phyloP scores from a whole-genome alignment of 2,797 vertebrate genomes.

The Oreochromis grahami region DNA sequence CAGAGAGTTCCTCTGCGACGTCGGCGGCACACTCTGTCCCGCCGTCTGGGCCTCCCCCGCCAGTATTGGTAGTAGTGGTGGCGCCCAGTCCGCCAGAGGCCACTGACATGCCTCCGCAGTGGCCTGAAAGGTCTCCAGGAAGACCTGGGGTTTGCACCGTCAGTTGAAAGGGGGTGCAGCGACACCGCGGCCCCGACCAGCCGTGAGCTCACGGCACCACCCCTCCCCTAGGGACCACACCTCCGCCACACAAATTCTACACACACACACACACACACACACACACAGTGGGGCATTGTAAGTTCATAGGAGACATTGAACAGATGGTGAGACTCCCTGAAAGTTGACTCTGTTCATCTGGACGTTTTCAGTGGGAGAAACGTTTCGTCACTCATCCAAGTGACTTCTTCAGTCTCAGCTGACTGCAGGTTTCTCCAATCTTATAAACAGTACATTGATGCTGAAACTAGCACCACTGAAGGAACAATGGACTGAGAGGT shows the following conservation, averaged over 20 bases:
- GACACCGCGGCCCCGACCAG: fast-evolving
- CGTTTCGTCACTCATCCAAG: fast-evolving
- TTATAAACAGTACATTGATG: too few relatives aligned
- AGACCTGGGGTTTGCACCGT: neutral
- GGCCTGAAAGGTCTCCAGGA: neutral
- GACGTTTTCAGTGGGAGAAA: neutral
- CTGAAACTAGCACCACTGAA: neutral
- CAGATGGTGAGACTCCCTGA: neutral
- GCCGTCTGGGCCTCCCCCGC: fast-evolving
- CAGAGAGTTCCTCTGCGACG: fast-evolving
- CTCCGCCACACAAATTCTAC: neutral
- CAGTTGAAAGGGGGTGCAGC: neutral
- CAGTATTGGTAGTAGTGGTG: neutral
- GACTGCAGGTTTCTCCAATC: too few relatives aligned
- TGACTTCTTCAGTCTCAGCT: too few relatives aligned
- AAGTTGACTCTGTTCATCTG: neutral
- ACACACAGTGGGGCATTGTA: too few relatives aligned
- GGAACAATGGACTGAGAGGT: neutral
- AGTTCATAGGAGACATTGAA: too few relatives aligned
- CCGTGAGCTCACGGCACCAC: neutral
- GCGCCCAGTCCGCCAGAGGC: fast-evolving
- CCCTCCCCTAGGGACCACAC: neutral
- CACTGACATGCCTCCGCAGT: fast-evolving
- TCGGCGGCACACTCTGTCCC: fast-evolving
- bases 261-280: too few relatives aligned